These are phyloP conservation scores for Cairina moschata DNA, from an alignment of 2,113 vertebrate species.

Conservation along the genomic window DNA sequence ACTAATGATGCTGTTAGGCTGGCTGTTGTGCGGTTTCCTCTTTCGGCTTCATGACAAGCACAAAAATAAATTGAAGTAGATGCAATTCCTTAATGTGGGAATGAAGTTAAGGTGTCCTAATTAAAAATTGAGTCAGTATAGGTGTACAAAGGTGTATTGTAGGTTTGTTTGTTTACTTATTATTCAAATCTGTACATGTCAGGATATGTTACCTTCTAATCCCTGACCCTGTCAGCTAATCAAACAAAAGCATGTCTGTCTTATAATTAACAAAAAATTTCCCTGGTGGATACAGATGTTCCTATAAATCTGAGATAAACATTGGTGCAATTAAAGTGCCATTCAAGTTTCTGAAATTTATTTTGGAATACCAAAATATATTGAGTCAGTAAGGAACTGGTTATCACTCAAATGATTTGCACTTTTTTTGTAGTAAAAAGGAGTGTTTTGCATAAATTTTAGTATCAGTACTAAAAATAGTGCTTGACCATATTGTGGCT, in stretches of 20 bases:
- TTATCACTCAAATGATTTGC: background rate
- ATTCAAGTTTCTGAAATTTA: slow-evolving; percentile 46
- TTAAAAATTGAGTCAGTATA: slow-evolving; percentile 41
- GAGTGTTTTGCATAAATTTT: slow-evolving; percentile 4
- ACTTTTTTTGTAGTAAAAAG: background rate
- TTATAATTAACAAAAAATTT: slow-evolving; percentile 68
- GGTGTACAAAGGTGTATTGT: slow-evolving; percentile 21
- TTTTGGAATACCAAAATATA: slow-evolving; percentile 8
- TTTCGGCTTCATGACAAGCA: background rate
- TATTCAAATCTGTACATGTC: slow-evolving; percentile 21
- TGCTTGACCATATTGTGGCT: background rate
- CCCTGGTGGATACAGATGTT: slow-evolving; percentile 53
- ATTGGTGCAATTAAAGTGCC: background rate
- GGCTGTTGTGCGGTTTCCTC: background rate
- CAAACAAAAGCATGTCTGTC: slow-evolving; percentile 38
- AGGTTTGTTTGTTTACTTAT: background rate
- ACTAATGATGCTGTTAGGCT: background rate
- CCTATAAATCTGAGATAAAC: slow-evolving; percentile 47
- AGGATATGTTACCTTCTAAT: slow-evolving; percentile 19
- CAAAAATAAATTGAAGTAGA: slow-evolving; percentile 12
- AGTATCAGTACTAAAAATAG: background rate
- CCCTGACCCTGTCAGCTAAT: slow-evolving; percentile 58
- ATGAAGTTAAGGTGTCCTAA: slow-evolving; percentile 27
- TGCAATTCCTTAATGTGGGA: background rate
- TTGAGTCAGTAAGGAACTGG: slow-evolving; percentile 29